These are phyloP conservation scores for Pipra filicauda DNA, from an alignment of 2,113 vertebrate species.

Conservation along the genomic window DNA sequence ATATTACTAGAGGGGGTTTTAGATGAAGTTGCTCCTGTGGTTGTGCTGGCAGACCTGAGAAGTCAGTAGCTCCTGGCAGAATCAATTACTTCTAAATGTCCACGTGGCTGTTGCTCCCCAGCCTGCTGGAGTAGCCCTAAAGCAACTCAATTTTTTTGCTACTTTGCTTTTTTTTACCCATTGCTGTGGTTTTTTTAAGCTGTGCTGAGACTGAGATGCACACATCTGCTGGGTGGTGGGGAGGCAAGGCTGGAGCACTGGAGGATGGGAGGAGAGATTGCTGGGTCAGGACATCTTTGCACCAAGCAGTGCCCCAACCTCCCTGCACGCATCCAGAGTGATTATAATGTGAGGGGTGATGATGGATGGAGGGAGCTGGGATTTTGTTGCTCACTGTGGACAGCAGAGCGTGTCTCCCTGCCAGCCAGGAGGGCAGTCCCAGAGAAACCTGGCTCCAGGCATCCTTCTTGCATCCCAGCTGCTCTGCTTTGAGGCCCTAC, in stretches of 20 bases:
- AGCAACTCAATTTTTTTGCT: neutral
- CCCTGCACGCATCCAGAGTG: rapidly evolving
- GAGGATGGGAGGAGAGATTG: neutral
- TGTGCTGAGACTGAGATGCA: neutral
- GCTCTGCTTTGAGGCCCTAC: rapidly evolving
- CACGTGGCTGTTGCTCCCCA: neutral
- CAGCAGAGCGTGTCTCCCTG: neutral
- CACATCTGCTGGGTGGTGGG: neutral
- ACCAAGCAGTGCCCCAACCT: neutral
- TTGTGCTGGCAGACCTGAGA: neutral
- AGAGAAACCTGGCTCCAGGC: neutral
- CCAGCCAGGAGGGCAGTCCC: neutral
- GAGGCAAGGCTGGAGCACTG: neutral
- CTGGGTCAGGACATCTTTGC: neutral
- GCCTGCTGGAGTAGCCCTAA: neutral
- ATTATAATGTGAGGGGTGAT: neutral
- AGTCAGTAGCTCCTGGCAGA: neutral
- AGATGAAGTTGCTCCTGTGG: neutral
- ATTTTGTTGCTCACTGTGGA: neutral
- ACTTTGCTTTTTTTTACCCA: neutral
- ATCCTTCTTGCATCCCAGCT: neutral
- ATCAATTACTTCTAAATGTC: neutral
- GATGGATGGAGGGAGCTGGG: neutral
- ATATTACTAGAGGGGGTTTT: neutral
- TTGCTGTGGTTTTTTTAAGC: neutral